Percentiles rank a stretch among this genome's conserved stretches.
These are phyloP conservation scores for Acropora yongei DNA, from an alignment of 64 coral and sea anemone genomes.

Conservation along the genomic window DNA sequence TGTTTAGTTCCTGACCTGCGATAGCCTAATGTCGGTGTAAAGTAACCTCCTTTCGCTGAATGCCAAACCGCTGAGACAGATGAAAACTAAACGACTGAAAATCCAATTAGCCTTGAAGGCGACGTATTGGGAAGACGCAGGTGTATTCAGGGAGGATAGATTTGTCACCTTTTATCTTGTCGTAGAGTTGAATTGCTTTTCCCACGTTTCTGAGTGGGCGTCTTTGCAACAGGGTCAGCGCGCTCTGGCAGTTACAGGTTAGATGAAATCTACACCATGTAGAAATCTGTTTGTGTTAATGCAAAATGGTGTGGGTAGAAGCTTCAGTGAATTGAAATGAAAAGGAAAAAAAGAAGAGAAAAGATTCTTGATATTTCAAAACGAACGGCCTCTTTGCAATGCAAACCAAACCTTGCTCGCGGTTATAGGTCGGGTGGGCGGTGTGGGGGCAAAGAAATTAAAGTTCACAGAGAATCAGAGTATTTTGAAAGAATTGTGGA, in stretches of 20 bases:
- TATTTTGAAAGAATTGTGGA: not conserved
- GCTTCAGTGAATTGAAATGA: not conserved
- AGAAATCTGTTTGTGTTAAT: not conserved
- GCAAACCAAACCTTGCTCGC: not conserved
- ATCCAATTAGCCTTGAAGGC: not conserved
- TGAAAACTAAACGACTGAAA: not conserved
- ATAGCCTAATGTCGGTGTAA: not conserved
- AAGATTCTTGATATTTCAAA: too few species aligned
- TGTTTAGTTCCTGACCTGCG: not conserved
- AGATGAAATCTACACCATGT: not conserved
- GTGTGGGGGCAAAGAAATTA: not conserved
- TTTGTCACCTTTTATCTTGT: not conserved
- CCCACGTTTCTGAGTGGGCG: not conserved
- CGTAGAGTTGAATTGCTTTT: not conserved
- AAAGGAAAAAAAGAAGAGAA: not conserved
- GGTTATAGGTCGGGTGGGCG: not conserved
- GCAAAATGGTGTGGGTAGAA: not conserved
- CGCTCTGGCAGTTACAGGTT: not conserved
- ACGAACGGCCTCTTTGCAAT: too few species aligned
- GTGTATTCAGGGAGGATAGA: not conserved
- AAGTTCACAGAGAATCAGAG: not conserved
- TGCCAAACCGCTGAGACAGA: not conserved
- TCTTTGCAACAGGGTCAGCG: not conserved
- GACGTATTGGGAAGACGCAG: not conserved
- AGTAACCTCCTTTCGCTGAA: not conserved